Percentiles rank a stretch among this genome's conserved stretches.
Conservation (phyloP, 2,797 vertebrate species). For the Brachyrhaphis roseni region DNA sequence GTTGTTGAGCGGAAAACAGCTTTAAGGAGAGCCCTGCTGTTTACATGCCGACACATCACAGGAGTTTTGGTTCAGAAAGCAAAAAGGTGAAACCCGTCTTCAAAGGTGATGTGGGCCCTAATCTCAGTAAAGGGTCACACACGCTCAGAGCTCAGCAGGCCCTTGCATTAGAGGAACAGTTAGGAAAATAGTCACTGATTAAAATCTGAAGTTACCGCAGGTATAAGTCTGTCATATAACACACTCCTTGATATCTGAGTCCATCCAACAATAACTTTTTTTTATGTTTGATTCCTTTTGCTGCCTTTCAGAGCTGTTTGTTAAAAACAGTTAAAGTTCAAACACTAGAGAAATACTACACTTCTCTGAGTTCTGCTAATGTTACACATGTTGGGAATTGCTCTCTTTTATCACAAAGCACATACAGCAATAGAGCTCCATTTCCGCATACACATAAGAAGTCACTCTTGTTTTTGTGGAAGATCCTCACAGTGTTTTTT, state of each 20-base stretch:
- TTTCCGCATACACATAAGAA: constrained; percentile 14
- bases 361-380: constrained; percentile 30
- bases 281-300: constrained; percentile 1
- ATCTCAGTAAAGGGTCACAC: constrained; percentile 44
- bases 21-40: constrained; percentile 18
- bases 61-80: constrained; percentile 32
- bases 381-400: constrained; percentile 37
- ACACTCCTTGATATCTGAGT: not conserved
- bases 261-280: not conserved
- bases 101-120: constrained; percentile 48
- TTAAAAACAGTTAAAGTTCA: constrained; percentile 26
- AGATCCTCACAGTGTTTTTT: constrained; percentile 29
- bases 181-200: not conserved
- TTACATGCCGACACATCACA: constrained; percentile 32
- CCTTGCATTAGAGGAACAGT: not conserved
- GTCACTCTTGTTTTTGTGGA: constrained; percentile 15
- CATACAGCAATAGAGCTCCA: constrained; percentile 8
- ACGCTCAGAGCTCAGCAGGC: constrained; percentile 31
- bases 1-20: constrained; percentile 11
- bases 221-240: not conserved
- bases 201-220: not conserved
- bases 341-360: constrained; percentile 16
- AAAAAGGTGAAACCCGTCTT: constrained; percentile 39
- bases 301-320: constrained; percentile 13
- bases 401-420: constrained; percentile 48